phyloP scores from a whole-genome alignment of 2,113 vertebrate species.

The Engystomops pustulosus region DNA sequence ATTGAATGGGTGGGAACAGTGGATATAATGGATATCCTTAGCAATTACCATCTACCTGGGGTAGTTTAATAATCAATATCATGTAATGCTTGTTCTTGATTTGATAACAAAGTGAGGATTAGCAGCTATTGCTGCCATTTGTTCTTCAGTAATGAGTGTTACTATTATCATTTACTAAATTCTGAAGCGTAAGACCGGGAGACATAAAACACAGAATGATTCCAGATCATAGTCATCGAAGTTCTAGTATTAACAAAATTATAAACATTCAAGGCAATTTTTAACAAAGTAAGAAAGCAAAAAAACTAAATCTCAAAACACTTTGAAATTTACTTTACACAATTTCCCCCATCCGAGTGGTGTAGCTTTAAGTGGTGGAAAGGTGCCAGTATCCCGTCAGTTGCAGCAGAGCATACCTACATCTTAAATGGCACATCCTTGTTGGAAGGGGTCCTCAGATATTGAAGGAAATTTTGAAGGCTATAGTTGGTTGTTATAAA shows the following conservation, averaged over 20 bases:
- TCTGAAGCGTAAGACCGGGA: too few relatives aligned
- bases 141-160: not conserved
- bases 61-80: not conserved
- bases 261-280: not conserved
- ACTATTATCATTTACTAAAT: not conserved
- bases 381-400: too few relatives aligned
- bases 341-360: too few relatives aligned
- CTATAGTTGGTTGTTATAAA: too few relatives aligned
- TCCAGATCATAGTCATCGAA: not conserved
- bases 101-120: not conserved
- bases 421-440: too few relatives aligned
- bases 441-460: too few relatives aligned
- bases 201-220: not conserved
- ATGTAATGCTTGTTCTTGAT: not conserved
- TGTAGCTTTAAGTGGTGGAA: too few relatives aligned
- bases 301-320: too few relatives aligned
- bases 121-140: not conserved
- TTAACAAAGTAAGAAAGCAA: not conserved
- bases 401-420: too few relatives aligned
- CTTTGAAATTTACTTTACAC: too few relatives aligned
- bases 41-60: not conserved
- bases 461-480: too few relatives aligned
- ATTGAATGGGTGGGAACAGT: too few relatives aligned
- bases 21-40: not conserved
- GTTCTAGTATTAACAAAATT: not conserved